Evolutionary conservation across 2,113 vertebrate genomes (phyloP).

Genomic region (Centrocercus urophasianus): DNA sequence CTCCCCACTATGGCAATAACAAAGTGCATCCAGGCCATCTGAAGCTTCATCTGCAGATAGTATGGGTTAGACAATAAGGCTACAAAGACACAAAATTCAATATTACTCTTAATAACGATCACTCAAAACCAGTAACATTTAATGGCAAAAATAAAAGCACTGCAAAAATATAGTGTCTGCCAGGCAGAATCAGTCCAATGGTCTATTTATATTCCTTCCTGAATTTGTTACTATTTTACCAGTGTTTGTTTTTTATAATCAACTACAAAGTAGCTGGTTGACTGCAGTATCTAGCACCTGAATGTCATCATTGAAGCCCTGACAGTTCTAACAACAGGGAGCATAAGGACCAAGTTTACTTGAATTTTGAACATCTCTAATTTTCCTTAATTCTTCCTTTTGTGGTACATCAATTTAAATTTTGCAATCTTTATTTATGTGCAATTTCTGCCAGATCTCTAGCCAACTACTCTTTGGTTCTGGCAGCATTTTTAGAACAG

Average conservation of each 20-base stretch:
- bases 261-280: background rate
- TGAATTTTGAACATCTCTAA: background rate
- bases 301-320: background rate
- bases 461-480: slow-evolving; percentile 35
- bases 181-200: background rate
- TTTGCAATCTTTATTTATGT: slow-evolving; percentile 19
- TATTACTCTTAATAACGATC: slow-evolving; percentile 22
- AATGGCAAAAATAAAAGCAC: slow-evolving; percentile 31
- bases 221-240: background rate
- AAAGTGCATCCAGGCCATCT: background rate
- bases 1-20: background rate
- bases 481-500: slow-evolving; percentile 32
- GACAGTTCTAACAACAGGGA: background rate
- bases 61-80: background rate
- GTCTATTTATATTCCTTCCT: background rate
- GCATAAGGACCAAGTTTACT: background rate
- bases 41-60: slow-evolving; percentile 1
- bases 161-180: slow-evolving; percentile 22
- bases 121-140: background rate
- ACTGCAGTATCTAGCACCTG: background rate
- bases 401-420: background rate
- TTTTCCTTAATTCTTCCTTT: background rate
- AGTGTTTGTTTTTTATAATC: background rate
- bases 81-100: background rate
- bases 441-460: slow-evolving; percentile 20